These are phyloP conservation scores for Mechanitis mazaeus DNA, from an alignment of 2,888 invertebrate species.

Conservation along the genomic window DNA sequence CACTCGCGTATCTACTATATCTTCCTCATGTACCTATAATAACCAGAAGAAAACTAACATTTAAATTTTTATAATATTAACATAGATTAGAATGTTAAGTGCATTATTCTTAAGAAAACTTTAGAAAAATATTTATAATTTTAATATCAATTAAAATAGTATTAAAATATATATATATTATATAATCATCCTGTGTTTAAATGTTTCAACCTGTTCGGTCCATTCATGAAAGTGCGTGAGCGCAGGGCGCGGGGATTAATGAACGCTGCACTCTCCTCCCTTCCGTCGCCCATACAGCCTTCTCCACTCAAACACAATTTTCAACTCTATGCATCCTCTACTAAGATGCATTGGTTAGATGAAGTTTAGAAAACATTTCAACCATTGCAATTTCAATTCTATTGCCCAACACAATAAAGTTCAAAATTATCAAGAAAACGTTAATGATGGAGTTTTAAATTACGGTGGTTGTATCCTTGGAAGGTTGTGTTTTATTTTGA, in stretches of 20 bases:
- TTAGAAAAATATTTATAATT: too few species aligned
- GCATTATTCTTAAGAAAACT: too few species aligned
- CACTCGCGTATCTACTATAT: too few species aligned
- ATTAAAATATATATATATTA: conserved; percentile 18
- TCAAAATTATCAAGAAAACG: conserved; percentile 37
- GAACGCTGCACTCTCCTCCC: conserved; percentile 62
- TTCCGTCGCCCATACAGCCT: conserved; percentile 55
- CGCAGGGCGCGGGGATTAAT: conserved; percentile 77
- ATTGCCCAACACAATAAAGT: conserved; percentile 35
- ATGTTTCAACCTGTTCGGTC: conserved; percentile 75
- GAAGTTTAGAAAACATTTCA: conserved; percentile 11
- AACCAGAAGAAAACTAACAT: too few species aligned
- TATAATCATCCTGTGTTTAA: conserved; percentile 54
- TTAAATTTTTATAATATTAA: too few species aligned
- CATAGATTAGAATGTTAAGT: too few species aligned
- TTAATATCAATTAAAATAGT: too few species aligned
- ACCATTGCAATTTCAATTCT: conserved; percentile 36
- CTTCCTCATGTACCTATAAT: too few species aligned
- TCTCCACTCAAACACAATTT: conserved; percentile 28
- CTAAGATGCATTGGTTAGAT: conserved; percentile 27
- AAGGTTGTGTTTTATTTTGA: conserved; percentile 72
- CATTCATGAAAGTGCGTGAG: conserved; percentile 77
- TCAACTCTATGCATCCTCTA: conserved; percentile 35
- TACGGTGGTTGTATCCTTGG: conserved; percentile 74
- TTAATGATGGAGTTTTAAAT: conserved; percentile 55